Conservation (phyloP, 1,140 invertebrate genomes). For the Apolygus lucorum region DNA sequence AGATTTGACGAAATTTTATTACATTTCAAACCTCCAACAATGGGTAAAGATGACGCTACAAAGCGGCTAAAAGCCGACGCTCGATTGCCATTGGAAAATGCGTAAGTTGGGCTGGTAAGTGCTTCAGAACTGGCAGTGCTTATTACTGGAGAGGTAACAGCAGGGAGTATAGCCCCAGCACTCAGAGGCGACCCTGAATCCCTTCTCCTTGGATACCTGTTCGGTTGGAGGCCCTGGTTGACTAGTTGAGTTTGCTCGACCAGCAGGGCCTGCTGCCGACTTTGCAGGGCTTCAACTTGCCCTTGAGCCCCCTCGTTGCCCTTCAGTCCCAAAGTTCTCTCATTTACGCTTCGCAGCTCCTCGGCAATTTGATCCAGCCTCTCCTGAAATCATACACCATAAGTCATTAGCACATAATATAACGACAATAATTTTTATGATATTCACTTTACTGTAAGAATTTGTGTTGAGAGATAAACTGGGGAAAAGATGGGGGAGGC, state of each 20-base stretch:
- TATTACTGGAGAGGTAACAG: no score
- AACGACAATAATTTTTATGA: no score
- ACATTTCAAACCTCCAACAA: no score
- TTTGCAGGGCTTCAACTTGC: constrained; percentile 44
- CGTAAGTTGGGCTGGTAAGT: no score
- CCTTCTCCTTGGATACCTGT: constrained; percentile 24
- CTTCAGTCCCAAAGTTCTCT: constrained; percentile 43
- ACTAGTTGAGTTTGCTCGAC: constrained; percentile 47
- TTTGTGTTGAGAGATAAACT: constrained; percentile 43
- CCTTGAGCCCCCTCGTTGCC: constrained; percentile 38
- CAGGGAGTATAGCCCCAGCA: no score
- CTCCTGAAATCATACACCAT: no score
- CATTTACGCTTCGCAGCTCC: constrained; percentile 42
- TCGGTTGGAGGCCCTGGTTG: constrained; percentile 37
- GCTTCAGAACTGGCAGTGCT: no score
- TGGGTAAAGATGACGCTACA: no score
- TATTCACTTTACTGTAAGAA: constrained; percentile 33
- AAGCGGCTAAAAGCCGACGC: neutral
- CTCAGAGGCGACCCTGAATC: neutral
- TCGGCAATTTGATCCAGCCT: constrained; percentile 44
- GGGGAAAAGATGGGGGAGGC: no score
- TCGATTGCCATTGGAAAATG: no score
- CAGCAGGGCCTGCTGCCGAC: constrained; percentile 43
- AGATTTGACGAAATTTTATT: no score
- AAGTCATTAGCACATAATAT: no score